Evolutionary conservation across 2,113 vertebrate species (phyloP).

Genomic region (Lutjanus erythropterus): DNA sequence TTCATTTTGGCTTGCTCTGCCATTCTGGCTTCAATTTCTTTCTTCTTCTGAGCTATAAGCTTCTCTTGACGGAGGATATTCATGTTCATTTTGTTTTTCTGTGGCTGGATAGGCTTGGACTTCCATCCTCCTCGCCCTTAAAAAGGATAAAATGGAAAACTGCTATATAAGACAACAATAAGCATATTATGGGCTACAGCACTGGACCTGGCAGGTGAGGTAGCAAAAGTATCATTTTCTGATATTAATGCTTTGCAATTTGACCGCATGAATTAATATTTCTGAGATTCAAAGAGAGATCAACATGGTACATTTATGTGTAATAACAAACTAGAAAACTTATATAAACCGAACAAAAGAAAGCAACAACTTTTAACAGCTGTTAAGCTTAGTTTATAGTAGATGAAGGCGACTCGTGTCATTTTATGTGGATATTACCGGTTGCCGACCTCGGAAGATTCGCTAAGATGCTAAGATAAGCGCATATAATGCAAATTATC

Average conservation of each 20-base stretch:
- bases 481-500: background rate
- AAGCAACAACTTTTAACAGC: background rate
- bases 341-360: background rate
- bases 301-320: background rate
- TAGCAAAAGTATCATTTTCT: background rate
- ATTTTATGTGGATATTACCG: background rate
- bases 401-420: background rate
- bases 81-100: slow-evolving; percentile 91
- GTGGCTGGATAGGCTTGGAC: slow-evolving; percentile 82
- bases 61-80: slow-evolving; percentile 96
- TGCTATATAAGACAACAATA: background rate
- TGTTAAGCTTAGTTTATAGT: no score
- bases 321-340: background rate
- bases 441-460: background rate
- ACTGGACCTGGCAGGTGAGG: background rate
- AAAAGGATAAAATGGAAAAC: background rate
- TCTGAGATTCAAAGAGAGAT: background rate
- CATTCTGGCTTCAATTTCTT: slow-evolving; percentile 94
- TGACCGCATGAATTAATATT: background rate
- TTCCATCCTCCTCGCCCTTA: slow-evolving; percentile 90
- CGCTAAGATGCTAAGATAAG: fast-evolving
- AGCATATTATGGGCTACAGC: background rate
- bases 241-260: background rate
- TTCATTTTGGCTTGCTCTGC: slow-evolving; percentile 89
- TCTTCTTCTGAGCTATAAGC: slow-evolving; percentile 96